Evolutionary conservation across 1,140 invertebrate species (phyloP), one percentile per base, ranked within the genome.

Genomic region (Aphelinus atriplicis): DNA sequence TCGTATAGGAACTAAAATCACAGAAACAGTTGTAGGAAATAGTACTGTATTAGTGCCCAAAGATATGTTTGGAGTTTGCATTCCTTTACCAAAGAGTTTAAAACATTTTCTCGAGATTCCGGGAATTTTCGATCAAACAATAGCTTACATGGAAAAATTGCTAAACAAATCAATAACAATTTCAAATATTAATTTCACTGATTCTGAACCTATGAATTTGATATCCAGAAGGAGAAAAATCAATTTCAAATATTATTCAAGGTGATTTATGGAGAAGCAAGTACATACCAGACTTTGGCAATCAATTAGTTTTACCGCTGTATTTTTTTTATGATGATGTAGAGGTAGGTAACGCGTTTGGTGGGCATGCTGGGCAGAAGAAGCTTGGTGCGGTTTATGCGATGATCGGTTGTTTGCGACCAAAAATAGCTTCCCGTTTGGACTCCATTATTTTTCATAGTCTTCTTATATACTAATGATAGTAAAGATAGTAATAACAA

Each of bases 371-470:
- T 4, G 62, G 71, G 7, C 7, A 55, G 4, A 63, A 73, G 7
- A 73, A 73, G 60, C 64, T 73, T 47, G 71, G 60, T 6, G 60
- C 53, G 2, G 61, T 73, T 51, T 72, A 73, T 50, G 61, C 62
- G 1, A 53, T 55, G n/a, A 60, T 71, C 53, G 70, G 42, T 26
- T 62, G 58, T 51, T 46, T 71, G 7, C 70, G 58, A 62, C 70
- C 71, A 46, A 5, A 73, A 7, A 64, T 64, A 60, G 50, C 71
- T 50, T 64, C 71, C 1, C 7, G 50, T 45, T 62, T 73, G 6
- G 51, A 46, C 6, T 47, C 60, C 51, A 73, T 73, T 7, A 4
- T 73, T 64, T 64, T 73, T 47, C n/a, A n/a, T n/a, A n/a, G n/a
- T n/a, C n/a, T n/a, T n/a, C n/a, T n/a, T 9, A 6, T 0, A 56